Evolutionary conservation across 2,113 vertebrate genomes (phyloP).

Genomic region (Dicerorhinus sumatrensis): DNA sequence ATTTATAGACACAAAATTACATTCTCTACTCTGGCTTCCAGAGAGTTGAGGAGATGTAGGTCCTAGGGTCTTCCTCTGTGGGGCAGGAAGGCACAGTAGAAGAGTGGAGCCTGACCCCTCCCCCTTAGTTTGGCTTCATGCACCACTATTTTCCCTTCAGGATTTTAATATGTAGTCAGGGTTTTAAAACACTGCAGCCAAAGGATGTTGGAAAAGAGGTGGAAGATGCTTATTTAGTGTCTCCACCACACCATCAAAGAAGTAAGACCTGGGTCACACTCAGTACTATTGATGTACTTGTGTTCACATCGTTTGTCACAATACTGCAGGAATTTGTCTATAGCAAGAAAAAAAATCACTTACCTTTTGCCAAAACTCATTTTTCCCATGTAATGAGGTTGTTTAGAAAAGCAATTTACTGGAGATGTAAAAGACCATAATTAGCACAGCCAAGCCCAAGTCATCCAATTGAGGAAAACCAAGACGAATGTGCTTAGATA

Average conservation of each 20-base stretch:
- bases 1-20: background rate
- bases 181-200: background rate
- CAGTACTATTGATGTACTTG: background rate
- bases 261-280: background rate
- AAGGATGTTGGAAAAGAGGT: background rate
- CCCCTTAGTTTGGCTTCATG: background rate
- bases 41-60: background rate
- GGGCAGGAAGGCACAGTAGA: background rate
- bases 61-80: background rate
- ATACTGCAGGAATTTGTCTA: background rate
- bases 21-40: background rate
- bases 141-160: background rate
- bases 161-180: background rate
- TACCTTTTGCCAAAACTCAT: background rate
- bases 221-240: background rate
- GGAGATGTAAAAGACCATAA: background rate
- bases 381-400: background rate
- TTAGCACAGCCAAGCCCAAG: background rate
- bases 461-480: background rate
- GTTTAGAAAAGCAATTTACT: background rate
- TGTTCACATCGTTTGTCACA: background rate
- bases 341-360: conserved; percentile 13
- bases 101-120: background rate
- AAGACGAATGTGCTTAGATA: background rate
- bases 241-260: background rate